These are phyloP conservation scores for Philhelius pedissequus DNA, from an alignment of 2,888 invertebrate genomes.

Conservation along the genomic window DNA sequence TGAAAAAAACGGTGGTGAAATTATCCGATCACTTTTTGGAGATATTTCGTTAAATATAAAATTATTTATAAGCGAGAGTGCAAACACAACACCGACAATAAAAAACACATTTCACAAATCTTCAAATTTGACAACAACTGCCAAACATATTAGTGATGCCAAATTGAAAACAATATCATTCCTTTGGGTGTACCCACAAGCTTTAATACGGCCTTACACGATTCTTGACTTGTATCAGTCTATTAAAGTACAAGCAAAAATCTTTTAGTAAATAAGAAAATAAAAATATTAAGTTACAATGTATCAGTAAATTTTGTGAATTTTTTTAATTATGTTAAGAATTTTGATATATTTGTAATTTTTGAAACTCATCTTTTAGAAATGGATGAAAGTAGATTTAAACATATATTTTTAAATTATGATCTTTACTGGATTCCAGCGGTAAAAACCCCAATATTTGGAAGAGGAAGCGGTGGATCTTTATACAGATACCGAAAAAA, in stretches of 20 bases:
- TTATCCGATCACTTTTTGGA: conserved; percentile 10
- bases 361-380: not conserved
- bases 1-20: not conserved
- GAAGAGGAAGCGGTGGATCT: conserved; percentile 6
- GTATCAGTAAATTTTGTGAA: too few species aligned
- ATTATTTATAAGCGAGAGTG: not conserved
- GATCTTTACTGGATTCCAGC: not conserved
- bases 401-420: not conserved
- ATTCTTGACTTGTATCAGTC: not conserved
- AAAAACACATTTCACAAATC: too few species aligned
- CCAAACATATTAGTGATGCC: too few species aligned
- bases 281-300: too few species aligned
- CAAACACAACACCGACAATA: not conserved
- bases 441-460: not conserved
- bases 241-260: not conserved
- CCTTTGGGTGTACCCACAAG: not conserved
- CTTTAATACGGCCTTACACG: not conserved
- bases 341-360: conserved; percentile 4
- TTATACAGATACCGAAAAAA: too few species aligned
- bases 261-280: conserved; percentile 16
- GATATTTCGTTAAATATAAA: not conserved
- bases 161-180: not conserved
- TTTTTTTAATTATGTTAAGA: too few species aligned
- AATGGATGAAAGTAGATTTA: not conserved
- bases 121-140: too few species aligned